Percentiles rank a stretch among this genome's conserved stretches.
Conservation (phyloP, 92 coral and sea anemone species). For the Metridium senile region DNA sequence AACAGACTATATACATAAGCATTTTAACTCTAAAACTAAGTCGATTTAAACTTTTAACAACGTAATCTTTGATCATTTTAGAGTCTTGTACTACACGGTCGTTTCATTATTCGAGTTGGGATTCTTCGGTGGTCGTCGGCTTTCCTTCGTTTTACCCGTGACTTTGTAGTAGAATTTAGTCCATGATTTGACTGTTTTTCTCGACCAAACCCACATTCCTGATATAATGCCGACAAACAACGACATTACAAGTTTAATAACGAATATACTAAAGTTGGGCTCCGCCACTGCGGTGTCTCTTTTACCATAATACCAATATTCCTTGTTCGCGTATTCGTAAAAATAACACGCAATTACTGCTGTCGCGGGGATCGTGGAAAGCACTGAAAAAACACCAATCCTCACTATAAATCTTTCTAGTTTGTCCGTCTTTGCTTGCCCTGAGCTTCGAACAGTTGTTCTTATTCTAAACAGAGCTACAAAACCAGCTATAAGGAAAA, state of each 20-base stretch:
- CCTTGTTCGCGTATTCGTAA: slow-evolving; percentile 94
- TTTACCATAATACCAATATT: slow-evolving; percentile 91
- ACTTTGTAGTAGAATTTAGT: slow-evolving; percentile 55
- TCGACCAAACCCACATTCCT: slow-evolving; percentile 95
- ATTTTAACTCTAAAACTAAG: too few relatives aligned
- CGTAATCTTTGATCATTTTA: background rate
- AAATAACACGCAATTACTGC: slow-evolving; percentile 90
- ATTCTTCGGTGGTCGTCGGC: slow-evolving; percentile 39
- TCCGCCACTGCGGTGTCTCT: slow-evolving; percentile 73
- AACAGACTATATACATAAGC: background rate
- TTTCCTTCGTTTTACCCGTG: too few relatives aligned
- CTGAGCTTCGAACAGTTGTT: slow-evolving; percentile 71
- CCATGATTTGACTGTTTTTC: slow-evolving; percentile 84
- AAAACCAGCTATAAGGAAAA: slow-evolving; percentile 96
- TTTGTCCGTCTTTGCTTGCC: slow-evolving; percentile 79
- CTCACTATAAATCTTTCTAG: slow-evolving; percentile 92
- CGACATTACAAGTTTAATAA: slow-evolving; percentile 91
- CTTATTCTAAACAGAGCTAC: slow-evolving; percentile 87
- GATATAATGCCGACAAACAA: slow-evolving; percentile 90
- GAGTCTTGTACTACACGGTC: slow-evolving; percentile 50
- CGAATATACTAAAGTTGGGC: slow-evolving; percentile 86
- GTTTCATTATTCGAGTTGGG: slow-evolving; percentile 73
- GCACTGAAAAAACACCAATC: slow-evolving; percentile 86
- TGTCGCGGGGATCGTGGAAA: slow-evolving; percentile 90
- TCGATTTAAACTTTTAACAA: background rate